phyloP scores from a whole-genome alignment of 2,888 invertebrate genomes.

The Heliothis peltigera region DNA sequence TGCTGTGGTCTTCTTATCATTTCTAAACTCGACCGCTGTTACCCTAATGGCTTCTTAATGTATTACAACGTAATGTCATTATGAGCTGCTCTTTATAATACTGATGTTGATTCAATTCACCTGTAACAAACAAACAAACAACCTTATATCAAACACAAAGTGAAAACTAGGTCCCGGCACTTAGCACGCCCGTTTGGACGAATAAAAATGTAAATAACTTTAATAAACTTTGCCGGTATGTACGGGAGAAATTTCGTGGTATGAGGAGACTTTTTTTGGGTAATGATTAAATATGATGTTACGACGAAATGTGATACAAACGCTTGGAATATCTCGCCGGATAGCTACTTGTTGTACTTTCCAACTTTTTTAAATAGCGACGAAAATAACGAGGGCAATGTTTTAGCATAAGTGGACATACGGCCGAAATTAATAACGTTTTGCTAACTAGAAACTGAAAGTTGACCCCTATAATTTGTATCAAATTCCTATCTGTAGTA shows the following conservation, averaged over 20 bases:
- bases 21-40: conserved; percentile 71
- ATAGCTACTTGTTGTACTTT: conserved; percentile 16
- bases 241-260: conserved; percentile 39
- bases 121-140: conserved; percentile 77
- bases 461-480: no score
- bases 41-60: conserved; percentile 76
- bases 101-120: conserved; percentile 64
- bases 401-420: conserved; percentile 13
- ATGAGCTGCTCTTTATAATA: conserved; percentile 69
- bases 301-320: conserved; percentile 21
- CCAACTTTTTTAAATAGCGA: conserved; percentile 22
- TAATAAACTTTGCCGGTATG: conserved; percentile 33
- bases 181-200: conserved; percentile 40
- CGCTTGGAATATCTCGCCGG: conserved; percentile 18
- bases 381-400: conserved; percentile 36
- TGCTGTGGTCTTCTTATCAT: conserved; percentile 81
- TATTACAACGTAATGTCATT: conserved; percentile 79
- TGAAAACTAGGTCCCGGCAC: conserved; percentile 44
- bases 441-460: no score
- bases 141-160: conserved; percentile 29
- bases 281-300: conserved; percentile 39
- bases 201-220: conserved; percentile 55
- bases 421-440: no score
- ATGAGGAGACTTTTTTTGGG: conserved; percentile 24
- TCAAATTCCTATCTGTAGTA: no score